A percentile compares a stretch with the other conserved stretches of the same genome.
These are phyloP conservation scores for Macaca mulatta DNA, from an alignment of 2,113 vertebrate genomes.

Conservation along the genomic window DNA sequence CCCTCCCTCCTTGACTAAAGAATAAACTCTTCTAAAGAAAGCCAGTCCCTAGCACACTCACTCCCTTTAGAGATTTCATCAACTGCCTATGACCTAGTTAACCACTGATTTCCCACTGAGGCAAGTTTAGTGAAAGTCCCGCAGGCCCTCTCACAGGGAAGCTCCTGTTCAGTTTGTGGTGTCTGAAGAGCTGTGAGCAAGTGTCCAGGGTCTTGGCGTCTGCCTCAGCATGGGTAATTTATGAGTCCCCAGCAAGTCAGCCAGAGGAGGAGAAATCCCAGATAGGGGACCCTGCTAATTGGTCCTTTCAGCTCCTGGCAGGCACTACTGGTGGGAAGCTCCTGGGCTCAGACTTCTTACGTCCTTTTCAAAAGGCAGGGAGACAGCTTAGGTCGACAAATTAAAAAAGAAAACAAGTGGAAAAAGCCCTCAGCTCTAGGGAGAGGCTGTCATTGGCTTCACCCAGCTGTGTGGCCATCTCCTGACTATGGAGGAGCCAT, in stretches of 20 bases:
- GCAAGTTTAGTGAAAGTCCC: slow-evolving; percentile 44
- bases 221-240: slow-evolving; percentile 58
- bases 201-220: not conserved
- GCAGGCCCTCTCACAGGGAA: slow-evolving; percentile 36
- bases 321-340: slow-evolving; percentile 36
- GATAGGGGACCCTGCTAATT: slow-evolving; percentile 60
- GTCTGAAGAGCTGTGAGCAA: slow-evolving; percentile 53
- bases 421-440: not conserved
- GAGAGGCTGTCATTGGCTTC: slow-evolving; percentile 34
- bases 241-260: slow-evolving; percentile 52
- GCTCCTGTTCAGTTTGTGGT: not conserved
- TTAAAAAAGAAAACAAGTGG: slow-evolving; percentile 57
- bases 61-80: slow-evolving; percentile 36
- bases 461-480: not conserved
- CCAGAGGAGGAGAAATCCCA: not conserved
- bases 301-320: slow-evolving; percentile 69
- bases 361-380: slow-evolving; percentile 51
- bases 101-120: slow-evolving; percentile 58
- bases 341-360: slow-evolving; percentile 53
- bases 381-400: slow-evolving; percentile 25
- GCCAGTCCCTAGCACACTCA: slow-evolving; percentile 18
- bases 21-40: slow-evolving; percentile 14
- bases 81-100: slow-evolving; percentile 60
- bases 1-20: not conserved
- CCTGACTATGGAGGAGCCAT: rapidly evolving